Evolutionary conservation across 2,113 vertebrate genomes (phyloP).

Genomic region (Chinchilla lanigera): DNA sequence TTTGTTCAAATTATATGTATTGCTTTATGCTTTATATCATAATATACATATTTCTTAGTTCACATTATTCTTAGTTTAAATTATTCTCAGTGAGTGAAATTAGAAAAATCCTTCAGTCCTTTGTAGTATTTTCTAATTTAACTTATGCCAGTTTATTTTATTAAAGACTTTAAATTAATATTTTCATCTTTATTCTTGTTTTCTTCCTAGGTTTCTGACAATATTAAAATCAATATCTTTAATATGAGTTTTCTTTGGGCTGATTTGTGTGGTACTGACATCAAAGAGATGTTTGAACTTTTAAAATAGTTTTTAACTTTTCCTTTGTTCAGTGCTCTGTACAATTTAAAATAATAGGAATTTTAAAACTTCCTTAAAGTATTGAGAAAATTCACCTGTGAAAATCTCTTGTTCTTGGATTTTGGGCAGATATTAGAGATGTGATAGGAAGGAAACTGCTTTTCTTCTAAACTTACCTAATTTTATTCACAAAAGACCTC

Average conservation of each 20-base stretch:
- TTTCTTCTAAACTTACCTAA: not conserved
- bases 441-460: not conserved
- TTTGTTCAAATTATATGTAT: not conserved
- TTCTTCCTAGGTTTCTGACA: not conserved
- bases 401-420: not conserved
- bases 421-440: not conserved
- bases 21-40: not conserved
- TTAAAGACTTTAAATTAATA: constrained; percentile 49
- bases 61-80: not conserved
- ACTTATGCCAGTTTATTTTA: constrained; percentile 5
- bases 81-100: not conserved
- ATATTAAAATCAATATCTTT: constrained; percentile 32
- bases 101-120: not conserved
- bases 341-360: constrained; percentile 26
- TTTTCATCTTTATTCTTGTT: not conserved
- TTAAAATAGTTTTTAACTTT: constrained; percentile 52
- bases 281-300: constrained; percentile 25
- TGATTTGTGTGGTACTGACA: constrained; percentile 25
- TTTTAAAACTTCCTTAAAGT: constrained; percentile 41
- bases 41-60: not conserved
- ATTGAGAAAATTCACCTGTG: not conserved
- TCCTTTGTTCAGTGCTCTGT: not conserved
- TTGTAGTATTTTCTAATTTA: not conserved
- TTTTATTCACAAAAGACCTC: not conserved
- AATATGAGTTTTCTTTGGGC: constrained; percentile 39